phyloP scores from a whole-genome alignment of 2,113 vertebrate species.

The Hippotragus niger region DNA sequence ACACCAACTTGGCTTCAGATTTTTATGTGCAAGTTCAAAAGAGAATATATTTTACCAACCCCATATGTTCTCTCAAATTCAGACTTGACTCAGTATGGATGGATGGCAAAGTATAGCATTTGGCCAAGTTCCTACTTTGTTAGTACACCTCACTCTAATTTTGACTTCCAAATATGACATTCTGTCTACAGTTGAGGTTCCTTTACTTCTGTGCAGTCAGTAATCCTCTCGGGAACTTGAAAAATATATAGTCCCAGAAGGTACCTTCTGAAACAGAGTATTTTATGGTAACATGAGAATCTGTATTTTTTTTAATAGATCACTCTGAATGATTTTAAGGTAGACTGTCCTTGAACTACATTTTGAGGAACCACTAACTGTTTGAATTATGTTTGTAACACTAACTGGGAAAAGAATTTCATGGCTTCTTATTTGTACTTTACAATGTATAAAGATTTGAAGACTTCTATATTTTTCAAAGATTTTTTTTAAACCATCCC shows the following conservation, averaged over 20 bases:
- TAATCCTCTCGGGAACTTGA: not conserved
- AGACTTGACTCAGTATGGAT: not conserved
- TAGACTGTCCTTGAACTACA: not conserved
- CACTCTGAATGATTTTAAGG: not conserved
- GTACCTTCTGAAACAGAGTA: not conserved
- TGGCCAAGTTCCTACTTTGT: not conserved
- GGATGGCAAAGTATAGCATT: not conserved
- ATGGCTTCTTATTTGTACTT: not conserved
- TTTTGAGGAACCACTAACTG: not conserved
- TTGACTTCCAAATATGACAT: not conserved
- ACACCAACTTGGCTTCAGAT: not conserved
- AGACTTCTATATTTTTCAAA: not conserved
- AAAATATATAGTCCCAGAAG: not conserved
- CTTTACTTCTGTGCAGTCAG: not conserved
- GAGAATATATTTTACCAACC: not conserved
- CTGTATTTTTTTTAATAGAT: not conserved
- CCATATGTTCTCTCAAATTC: not conserved
- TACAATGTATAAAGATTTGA: not conserved
- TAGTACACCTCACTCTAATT: not conserved
- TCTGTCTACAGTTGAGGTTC: not conserved
- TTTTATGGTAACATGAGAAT: not conserved
- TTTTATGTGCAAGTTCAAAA: not conserved
- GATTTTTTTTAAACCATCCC: not conserved
- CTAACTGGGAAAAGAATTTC: not conserved
- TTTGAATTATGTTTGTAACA: not conserved